These are phyloP conservation scores for Alaudala cheleensis DNA, from an alignment of 2,113 vertebrate species.

Conservation along the genomic window DNA sequence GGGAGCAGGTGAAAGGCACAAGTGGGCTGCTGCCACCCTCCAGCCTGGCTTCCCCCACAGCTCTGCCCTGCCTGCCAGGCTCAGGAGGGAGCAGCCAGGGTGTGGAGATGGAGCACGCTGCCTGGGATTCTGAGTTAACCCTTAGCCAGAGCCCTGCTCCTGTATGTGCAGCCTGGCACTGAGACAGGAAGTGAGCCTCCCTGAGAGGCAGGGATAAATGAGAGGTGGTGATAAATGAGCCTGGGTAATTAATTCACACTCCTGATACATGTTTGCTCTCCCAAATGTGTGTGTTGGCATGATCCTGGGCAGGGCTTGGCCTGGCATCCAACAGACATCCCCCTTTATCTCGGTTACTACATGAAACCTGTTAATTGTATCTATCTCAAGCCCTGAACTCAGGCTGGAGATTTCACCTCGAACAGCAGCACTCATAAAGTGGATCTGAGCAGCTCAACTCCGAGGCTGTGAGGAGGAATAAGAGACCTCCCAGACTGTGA, in stretches of 20 bases:
- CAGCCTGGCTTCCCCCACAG: background rate
- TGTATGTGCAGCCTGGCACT: conserved; percentile 19
- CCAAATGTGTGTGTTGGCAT: background rate
- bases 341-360: background rate
- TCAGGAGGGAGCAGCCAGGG: background rate
- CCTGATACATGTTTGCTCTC: background rate
- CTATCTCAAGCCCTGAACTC: background rate
- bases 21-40: background rate
- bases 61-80: background rate
- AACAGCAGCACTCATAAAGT: background rate
- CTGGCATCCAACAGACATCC: background rate
- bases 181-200: background rate
- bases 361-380: conserved; percentile 4
- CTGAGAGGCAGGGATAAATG: background rate
- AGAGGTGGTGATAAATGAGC: background rate
- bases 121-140: background rate
- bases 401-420: background rate
- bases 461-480: background rate
- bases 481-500: background rate
- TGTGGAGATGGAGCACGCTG: background rate
- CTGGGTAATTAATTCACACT: background rate
- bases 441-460: background rate
- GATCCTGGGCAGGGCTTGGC: background rate
- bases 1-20: background rate
- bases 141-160: background rate